Evolutionary conservation across 2,888 invertebrate genomes (phyloP).

Genomic region (Gonocerus acuteangulatus): DNA sequence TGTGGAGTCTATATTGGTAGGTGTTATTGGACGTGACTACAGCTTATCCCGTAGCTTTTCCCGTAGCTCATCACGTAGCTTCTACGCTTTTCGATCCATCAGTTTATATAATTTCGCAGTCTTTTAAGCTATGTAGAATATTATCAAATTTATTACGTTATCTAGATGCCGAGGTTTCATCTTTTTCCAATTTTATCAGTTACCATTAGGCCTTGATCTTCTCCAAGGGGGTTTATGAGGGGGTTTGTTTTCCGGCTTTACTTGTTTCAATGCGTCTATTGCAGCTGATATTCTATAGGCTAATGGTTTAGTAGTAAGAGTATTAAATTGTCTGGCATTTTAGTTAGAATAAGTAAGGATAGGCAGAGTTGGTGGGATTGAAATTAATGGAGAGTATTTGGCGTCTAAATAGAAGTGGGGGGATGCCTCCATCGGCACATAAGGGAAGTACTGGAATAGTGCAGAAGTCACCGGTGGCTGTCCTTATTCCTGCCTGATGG

Average conservation of each 20-base stretch:
- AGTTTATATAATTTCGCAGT: not conserved
- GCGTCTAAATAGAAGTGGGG: not conserved
- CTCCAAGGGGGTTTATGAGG: not conserved
- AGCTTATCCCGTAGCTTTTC: not conserved
- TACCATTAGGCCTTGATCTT: too few species aligned
- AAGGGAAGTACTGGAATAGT: not conserved
- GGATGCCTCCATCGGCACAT: not conserved
- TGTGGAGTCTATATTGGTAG: too few species aligned
- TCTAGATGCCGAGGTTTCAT: too few species aligned
- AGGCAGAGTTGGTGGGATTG: not conserved
- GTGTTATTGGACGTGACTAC: not conserved
- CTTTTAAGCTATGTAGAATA: not conserved
- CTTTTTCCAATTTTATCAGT: too few species aligned
- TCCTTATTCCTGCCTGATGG: not conserved
- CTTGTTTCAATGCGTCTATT: not conserved
- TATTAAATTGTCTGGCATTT: not conserved
- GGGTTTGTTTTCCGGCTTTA: not conserved
- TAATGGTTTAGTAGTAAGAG: not conserved
- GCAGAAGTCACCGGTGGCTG: not conserved
- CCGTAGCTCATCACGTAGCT: too few species aligned
- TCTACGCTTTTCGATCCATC: not conserved
- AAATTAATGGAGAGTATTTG: not conserved
- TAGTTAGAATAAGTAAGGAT: not conserved
- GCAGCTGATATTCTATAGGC: not conserved
- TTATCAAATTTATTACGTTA: not conserved